Evolutionary conservation across 2,797 vertebrate species (phyloP).

Genomic region (Triplophysa bombifrons): DNA sequence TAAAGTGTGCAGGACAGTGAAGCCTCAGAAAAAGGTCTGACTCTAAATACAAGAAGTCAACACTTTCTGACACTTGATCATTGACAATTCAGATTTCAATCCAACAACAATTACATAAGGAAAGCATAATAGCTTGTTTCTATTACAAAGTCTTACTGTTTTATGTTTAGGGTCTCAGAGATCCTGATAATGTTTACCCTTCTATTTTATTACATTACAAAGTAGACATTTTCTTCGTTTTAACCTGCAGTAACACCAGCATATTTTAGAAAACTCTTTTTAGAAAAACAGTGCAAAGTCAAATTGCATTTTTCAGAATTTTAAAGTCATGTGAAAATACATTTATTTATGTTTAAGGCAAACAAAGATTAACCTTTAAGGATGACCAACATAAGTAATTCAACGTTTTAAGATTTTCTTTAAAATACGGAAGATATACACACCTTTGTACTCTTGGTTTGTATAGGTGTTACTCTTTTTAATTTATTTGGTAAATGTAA

Average conservation of each 20-base stretch:
- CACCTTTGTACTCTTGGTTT: too few relatives aligned
- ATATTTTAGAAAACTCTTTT: too few relatives aligned
- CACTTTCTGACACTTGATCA: too few relatives aligned
- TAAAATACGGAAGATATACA: too few relatives aligned
- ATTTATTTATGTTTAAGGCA: neutral
- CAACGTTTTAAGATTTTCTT: neutral
- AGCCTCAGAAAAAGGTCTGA: conserved; percentile 60
- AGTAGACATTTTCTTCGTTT: too few relatives aligned
- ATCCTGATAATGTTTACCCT: neutral
- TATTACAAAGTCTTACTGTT: neutral
- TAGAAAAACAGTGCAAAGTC: neutral
- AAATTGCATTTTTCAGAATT: neutral
- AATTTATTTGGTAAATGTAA: too few relatives aligned
- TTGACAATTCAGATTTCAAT: too few relatives aligned
- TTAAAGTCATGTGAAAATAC: neutral
- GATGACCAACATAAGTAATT: neutral
- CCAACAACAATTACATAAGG: neutral
- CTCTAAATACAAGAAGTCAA: conserved; percentile 19
- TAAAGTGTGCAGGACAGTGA: conserved; percentile 57
- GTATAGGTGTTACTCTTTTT: too few relatives aligned
- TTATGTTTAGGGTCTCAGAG: neutral
- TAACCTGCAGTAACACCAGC: too few relatives aligned
- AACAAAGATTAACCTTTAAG: neutral
- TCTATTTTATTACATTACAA: too few relatives aligned
- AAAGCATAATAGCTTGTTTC: neutral